Conservation (phyloP, 2,113 vertebrate genomes). For the Desmodus rotundus region DNA sequence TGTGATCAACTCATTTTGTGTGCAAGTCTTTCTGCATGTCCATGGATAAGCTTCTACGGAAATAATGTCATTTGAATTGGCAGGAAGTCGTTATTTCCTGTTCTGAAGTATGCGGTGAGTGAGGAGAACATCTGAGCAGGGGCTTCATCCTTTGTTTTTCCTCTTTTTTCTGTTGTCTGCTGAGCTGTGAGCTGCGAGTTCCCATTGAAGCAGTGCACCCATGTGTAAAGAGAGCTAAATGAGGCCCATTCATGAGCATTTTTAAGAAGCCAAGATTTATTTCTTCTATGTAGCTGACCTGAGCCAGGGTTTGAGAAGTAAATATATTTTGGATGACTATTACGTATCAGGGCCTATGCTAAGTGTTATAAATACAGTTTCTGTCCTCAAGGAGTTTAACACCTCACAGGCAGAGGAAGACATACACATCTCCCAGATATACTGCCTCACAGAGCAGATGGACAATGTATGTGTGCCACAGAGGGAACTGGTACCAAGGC, state of each 20-base stretch:
- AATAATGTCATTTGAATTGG: background rate
- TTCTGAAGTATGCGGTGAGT: background rate
- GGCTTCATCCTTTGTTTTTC: background rate
- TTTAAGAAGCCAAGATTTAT: background rate
- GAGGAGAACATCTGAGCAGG: background rate
- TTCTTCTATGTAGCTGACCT: background rate
- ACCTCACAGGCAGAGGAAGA: background rate
- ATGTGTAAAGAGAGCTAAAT: background rate
- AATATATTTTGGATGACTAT: background rate
- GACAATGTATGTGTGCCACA: rapidly evolving
- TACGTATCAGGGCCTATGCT: background rate
- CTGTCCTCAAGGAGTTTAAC: background rate
- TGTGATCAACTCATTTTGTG: background rate
- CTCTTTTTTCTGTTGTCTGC: background rate
- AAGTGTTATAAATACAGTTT: background rate
- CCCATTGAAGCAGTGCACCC: background rate
- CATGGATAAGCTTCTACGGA: background rate
- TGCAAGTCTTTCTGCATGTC: background rate
- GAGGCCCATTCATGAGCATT: background rate
- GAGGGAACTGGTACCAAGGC: background rate
- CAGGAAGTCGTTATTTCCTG: constrained; percentile 35
- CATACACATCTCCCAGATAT: background rate
- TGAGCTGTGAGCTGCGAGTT: background rate
- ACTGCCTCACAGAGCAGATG: background rate
- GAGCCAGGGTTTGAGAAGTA: background rate